Percentiles rank a stretch among this genome's conserved stretches.
These are phyloP conservation scores for Strix uralensis DNA, from an alignment of 2,113 vertebrate genomes.

Conservation along the genomic window DNA sequence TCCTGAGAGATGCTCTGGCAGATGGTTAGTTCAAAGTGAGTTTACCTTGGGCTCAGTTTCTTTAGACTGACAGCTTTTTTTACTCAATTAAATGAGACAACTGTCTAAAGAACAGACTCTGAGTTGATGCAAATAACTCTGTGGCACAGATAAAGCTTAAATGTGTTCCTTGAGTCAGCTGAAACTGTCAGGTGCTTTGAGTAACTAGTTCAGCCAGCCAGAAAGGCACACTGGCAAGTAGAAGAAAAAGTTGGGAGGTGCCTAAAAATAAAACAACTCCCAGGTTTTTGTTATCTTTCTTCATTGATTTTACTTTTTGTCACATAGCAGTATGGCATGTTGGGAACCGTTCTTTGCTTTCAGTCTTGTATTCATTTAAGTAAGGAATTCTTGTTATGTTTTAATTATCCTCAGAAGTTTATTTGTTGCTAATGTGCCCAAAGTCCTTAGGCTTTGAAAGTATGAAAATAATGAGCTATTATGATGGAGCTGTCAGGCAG, in stretches of 20 bases:
- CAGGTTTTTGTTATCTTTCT: slow-evolving; percentile 32
- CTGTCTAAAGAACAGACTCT: slow-evolving; percentile 72
- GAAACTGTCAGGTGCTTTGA: slow-evolving; percentile 58
- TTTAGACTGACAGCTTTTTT: slow-evolving; percentile 80
- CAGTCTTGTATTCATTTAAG: not conserved
- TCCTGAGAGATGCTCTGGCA: slow-evolving; percentile 76
- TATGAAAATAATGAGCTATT: slow-evolving; percentile 66
- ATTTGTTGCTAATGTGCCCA: slow-evolving; percentile 42
- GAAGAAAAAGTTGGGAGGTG: slow-evolving; percentile 61
- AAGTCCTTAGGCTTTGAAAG: slow-evolving; percentile 51
- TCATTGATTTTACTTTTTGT: slow-evolving; percentile 40
- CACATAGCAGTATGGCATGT: not conserved
- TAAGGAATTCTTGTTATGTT: not conserved
- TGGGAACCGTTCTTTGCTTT: not conserved
- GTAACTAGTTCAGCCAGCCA: slow-evolving; percentile 68
- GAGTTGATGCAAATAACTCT: slow-evolving; percentile 72
- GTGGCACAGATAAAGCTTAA: slow-evolving; percentile 64
- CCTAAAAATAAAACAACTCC: slow-evolving; percentile 65
- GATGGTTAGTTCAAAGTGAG: slow-evolving; percentile 80
- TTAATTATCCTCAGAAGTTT: slow-evolving; percentile 51
- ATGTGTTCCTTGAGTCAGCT: slow-evolving; percentile 66
- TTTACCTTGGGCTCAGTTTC: slow-evolving; percentile 77
- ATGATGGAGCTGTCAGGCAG: slow-evolving; percentile 40
- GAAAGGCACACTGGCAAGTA: slow-evolving; percentile 47
- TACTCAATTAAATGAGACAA: slow-evolving; percentile 79